phyloP scores from a whole-genome alignment of 2,113 vertebrate genomes.

The Ardeotis arabs region DNA sequence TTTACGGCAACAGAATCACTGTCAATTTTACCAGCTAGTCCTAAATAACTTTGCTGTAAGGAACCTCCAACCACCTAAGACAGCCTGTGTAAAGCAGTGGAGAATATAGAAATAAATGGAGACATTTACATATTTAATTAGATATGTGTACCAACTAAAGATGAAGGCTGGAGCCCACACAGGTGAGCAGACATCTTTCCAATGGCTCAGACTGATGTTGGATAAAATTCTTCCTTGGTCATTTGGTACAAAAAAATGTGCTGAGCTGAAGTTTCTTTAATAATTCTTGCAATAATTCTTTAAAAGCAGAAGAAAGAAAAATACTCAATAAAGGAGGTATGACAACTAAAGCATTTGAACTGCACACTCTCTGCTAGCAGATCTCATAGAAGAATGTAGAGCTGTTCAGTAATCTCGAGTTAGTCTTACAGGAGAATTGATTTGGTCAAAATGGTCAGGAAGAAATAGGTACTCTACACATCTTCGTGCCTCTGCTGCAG shows the following conservation, averaged over 20 bases:
- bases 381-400: neutral
- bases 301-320: neutral
- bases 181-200: neutral
- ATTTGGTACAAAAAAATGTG: neutral
- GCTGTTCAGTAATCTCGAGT: neutral
- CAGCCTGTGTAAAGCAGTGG: neutral
- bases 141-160: neutral
- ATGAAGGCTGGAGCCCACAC: neutral
- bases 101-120: neutral
- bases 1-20: neutral
- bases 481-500: neutral
- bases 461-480: neutral
- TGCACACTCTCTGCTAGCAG: neutral
- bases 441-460: neutral
- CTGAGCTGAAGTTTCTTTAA: neutral
- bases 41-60: neutral
- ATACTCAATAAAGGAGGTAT: neutral
- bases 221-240: neutral
- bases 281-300: neutral
- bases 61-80: neutral
- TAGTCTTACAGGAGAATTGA: neutral
- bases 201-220: neutral
- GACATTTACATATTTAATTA: neutral
- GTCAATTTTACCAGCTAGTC: neutral
- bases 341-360: neutral